phyloP scores from a whole-genome alignment of 2,888 invertebrate genomes.

The Octonoba sinensis region DNA sequence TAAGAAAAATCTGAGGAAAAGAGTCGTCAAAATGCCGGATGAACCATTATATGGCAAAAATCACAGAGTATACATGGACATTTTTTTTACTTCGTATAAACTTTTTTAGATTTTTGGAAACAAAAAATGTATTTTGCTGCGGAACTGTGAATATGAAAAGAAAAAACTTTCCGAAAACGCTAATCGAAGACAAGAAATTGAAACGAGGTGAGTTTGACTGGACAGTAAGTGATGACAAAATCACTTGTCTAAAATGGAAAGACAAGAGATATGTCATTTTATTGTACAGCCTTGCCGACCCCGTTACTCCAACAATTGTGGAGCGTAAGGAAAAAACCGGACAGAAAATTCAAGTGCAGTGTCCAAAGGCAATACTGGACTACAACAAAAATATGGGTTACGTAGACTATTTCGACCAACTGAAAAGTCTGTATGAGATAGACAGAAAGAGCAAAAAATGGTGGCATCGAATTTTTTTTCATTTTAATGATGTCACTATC shows the following conservation, averaged over 20 bases:
- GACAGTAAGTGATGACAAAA: constrained; percentile 1
- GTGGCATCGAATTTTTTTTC: constrained; percentile 1
- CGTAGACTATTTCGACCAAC: too few species aligned
- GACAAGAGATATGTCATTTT: not conserved
- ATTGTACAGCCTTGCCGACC: not conserved
- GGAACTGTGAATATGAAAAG: not conserved
- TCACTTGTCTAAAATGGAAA: too few species aligned
- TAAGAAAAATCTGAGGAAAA: too few species aligned
- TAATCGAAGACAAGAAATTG: not conserved
- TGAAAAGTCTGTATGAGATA: too few species aligned
- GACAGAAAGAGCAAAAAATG: constrained; percentile 6
- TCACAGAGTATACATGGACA: constrained; percentile 3
- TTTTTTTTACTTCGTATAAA: constrained; percentile 1
- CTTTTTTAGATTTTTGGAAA: not conserved
- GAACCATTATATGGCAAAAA: constrained; percentile 1
- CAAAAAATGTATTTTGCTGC: not conserved
- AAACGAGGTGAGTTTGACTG: constrained; percentile 7
- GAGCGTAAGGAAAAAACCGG: not conserved
- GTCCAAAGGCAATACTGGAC: not conserved
- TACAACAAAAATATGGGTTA: constrained; percentile 14
- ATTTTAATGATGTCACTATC: constrained; percentile 4
- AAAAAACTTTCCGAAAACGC: not conserved
- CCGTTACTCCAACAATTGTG: not conserved
- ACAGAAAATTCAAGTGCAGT: not conserved
- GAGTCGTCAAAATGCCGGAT: too few species aligned